Evolutionary conservation across 2,113 vertebrate genomes (phyloP).

Genomic region (Oncorhynchus kisutch): DNA sequence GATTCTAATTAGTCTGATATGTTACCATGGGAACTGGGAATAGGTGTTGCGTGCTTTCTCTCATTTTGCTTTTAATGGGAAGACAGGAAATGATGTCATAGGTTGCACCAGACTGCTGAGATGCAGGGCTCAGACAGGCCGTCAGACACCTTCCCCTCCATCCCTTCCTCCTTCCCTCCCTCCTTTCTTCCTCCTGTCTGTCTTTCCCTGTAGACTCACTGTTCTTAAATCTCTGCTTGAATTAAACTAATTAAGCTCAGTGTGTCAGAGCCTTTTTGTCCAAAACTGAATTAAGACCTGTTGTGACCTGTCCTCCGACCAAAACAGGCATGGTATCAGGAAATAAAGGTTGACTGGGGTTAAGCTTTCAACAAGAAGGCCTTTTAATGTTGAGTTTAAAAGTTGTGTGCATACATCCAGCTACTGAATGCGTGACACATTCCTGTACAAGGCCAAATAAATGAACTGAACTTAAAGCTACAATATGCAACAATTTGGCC

Average conservation of each 20-base stretch:
- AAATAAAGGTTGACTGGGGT: not conserved
- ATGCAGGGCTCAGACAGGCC: not conserved
- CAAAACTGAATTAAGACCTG: too few relatives aligned
- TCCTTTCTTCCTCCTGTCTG: not conserved
- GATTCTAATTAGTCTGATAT: not conserved
- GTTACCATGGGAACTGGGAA: too few relatives aligned
- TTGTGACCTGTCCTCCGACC: too few relatives aligned
- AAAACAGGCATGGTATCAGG: not conserved
- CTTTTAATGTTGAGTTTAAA: too few relatives aligned
- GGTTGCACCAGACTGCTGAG: not conserved
- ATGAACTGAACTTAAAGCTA: too few relatives aligned
- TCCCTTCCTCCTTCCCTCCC: not conserved
- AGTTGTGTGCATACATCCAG: too few relatives aligned
- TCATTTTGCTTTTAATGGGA: not conserved
- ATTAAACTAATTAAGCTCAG: not conserved
- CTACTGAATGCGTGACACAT: not conserved
- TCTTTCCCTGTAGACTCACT: not conserved
- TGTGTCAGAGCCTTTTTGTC: too few relatives aligned
- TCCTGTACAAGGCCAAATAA: too few relatives aligned
- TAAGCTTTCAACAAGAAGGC: too few relatives aligned
- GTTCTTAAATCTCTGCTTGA: conserved; percentile 2
- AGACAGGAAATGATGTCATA: not conserved
- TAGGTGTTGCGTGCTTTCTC: too few relatives aligned
- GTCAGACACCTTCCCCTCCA: not conserved
- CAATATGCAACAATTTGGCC: too few relatives aligned